phyloP scores from a whole-genome alignment of 2,888 invertebrate genomes.

The Patella depressa region DNA sequence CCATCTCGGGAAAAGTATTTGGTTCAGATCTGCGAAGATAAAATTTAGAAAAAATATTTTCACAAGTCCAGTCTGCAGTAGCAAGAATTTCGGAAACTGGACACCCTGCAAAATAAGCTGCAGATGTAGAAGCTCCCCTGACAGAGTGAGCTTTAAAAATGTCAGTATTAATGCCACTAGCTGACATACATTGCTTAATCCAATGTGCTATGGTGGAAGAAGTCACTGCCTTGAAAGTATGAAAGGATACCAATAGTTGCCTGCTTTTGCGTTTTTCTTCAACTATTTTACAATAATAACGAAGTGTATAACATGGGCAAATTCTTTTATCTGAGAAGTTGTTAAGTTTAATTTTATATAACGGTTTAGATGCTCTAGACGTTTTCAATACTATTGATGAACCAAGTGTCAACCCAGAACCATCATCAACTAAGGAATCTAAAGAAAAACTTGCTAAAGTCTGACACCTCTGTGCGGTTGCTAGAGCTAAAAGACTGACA shows the following conservation, averaged over 20 bases:
- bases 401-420: not conserved
- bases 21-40: not conserved
- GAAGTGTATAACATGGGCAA: not conserved
- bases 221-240: not conserved
- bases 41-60: constrained; percentile 13
- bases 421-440: not conserved
- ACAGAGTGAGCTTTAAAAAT: constrained; percentile 5
- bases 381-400: not conserved
- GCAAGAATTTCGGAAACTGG: no score
- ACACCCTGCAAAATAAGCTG: no score
- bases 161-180: constrained; percentile 7
- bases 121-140: no score
- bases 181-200: not conserved
- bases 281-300: not conserved
- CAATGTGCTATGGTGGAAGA: not conserved
- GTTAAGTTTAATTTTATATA: not conserved
- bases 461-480: no score
- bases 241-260: not conserved
- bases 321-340: no score
- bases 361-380: not conserved
- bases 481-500: no score
- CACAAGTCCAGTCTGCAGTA: no score
- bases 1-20: no score
- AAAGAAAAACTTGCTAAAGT: no score
- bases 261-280: not conserved